Evolutionary conservation across 2,888 invertebrate genomes (phyloP), one percentile per base, ranked within the genome.

Genomic region (Shargacucullia verbasci): DNA sequence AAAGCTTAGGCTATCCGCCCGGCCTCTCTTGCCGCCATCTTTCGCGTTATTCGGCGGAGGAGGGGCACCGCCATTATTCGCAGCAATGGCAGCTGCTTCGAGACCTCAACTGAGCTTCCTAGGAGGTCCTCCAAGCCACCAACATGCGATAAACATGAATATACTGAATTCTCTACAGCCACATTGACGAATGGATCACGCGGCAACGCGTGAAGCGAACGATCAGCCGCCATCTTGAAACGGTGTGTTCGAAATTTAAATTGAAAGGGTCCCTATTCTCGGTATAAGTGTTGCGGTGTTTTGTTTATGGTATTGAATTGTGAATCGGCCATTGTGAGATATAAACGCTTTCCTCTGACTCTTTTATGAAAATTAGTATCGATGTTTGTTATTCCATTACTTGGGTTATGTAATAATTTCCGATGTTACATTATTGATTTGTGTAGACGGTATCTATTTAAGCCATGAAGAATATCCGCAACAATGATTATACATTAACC

Each of bases 1-100:
- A 89, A 98, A 98, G 86, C 92, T 98, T 50, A 95, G 98, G 78
- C 94, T 98, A 25, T 97, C 98, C n/a, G 97, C 97, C 5, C 94
- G 97, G 67, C 97, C 97, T 0, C 90, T 97, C 58, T 89, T 97
- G 52, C 96, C 97, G 43, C 96, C 96, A 12, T 96, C 97, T 37
- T 96, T 96, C 80, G 96, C 96, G 27, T 91, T 96, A 59, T 95
- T 96, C 79, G 96, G 95, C 0, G 95, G 95, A 1, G 96, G 96
- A 31, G 95, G 95, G 6, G 95, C 95, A 0, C 95, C 95, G 25
- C 96, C 96, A n/a, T 94, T 96, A 64, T 95, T 96, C 76, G 96
- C 96, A 33, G 95, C 95, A 25, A 95, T 95, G 89, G 94, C 94
- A 0, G 95, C 95, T 0, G 96, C 96, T 67, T 95, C 95, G 2